Evolutionary conservation across 2,888 invertebrate genomes (phyloP).

Genomic region (Lithophane socia): DNA sequence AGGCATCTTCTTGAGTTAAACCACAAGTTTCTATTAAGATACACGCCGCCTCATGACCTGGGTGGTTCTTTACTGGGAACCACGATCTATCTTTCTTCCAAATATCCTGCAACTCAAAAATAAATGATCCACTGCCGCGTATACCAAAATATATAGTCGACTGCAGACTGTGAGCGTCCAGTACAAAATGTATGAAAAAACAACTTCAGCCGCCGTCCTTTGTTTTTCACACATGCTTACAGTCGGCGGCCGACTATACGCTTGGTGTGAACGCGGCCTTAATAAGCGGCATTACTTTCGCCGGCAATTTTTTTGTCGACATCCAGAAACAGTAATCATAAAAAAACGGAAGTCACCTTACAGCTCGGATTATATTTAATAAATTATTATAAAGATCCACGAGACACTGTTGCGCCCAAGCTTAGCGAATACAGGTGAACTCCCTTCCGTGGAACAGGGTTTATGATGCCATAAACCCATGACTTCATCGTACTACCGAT

Average conservation of each 20-base stretch:
- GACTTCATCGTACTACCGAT: slow-evolving; percentile 49
- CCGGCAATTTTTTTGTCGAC: too few species aligned
- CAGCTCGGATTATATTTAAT: slow-evolving; percentile 4
- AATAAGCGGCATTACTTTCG: too few species aligned
- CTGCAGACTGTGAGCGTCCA: too few species aligned
- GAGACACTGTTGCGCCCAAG: slow-evolving; percentile 29
- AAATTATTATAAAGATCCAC: slow-evolving; percentile 12
- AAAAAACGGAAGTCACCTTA: background rate
- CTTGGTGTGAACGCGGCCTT: too few species aligned
- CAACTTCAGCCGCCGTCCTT: too few species aligned
- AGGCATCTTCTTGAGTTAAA: too few species aligned
- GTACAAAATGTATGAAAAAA: too few species aligned
- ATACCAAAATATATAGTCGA: too few species aligned
- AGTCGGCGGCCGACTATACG: too few species aligned
- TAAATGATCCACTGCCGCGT: too few species aligned
- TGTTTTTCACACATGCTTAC: too few species aligned
- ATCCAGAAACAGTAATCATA: background rate
- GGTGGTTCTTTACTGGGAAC: background rate
- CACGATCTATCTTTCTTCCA: background rate
- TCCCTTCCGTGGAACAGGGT: slow-evolving; percentile 61
- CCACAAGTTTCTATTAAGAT: background rate
- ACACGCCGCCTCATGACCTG: too few species aligned
- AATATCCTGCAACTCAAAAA: background rate
- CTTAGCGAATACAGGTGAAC: slow-evolving; percentile 62
- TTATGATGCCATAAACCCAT: slow-evolving; percentile 71